Evolutionary conservation across 2,888 invertebrate species (phyloP).

Genomic region (Tupiocoris notatus): DNA sequence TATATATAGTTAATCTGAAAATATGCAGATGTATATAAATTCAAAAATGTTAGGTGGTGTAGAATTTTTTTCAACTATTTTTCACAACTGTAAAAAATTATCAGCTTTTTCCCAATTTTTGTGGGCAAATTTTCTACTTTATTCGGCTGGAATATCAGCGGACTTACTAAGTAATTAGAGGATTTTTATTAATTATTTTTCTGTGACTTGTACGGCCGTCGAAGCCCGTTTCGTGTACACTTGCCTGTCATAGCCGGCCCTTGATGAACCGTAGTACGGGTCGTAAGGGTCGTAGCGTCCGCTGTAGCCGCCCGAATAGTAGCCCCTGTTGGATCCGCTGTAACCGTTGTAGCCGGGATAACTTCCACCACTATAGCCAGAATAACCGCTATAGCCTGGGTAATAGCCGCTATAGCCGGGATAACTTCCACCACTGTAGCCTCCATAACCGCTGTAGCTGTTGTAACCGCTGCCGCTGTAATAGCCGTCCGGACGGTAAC

Average conservation of each 20-base stretch:
- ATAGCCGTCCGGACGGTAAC: conserved; percentile 25
- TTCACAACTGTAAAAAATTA: too few species aligned
- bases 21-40: too few species aligned
- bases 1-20: too few species aligned
- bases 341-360: conserved; percentile 22
- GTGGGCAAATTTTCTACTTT: too few species aligned
- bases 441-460: conserved; percentile 3
- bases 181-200: conserved; percentile 8
- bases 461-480: conserved; percentile 5
- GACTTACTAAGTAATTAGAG: too few species aligned
- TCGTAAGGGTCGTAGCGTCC: conserved; percentile 41
- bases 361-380: conserved; percentile 7
- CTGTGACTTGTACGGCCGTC: conserved; percentile 16
- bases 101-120: too few species aligned
- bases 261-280: conserved; percentile 30
- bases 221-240: conserved; percentile 16
- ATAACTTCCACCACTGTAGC: conserved; percentile 4
- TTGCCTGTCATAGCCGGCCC: conserved; percentile 38
- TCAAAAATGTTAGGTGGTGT: too few species aligned
- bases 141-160: too few species aligned
- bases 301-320: neutral
- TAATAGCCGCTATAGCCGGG: conserved; percentile 12
- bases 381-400: conserved; percentile 27
- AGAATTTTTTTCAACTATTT: too few species aligned
- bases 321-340: conserved; percentile 12